Evolutionary conservation across 2,797 vertebrate genomes (phyloP).

Genomic region (Masticophis lateralis): DNA sequence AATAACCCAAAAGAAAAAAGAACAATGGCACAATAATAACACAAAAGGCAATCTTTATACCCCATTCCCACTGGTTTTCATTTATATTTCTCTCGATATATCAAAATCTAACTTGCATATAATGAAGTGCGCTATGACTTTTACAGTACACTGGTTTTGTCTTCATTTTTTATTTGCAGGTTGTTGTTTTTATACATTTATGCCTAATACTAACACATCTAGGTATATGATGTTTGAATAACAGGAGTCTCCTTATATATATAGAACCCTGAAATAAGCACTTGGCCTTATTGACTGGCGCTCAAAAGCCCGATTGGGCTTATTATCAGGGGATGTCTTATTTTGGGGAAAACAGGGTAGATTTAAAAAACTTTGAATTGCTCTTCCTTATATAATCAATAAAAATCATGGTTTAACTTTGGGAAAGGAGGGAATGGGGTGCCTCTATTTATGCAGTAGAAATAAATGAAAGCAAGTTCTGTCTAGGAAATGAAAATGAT

Average conservation of each 20-base stretch:
- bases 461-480: not conserved
- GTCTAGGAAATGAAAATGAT: not conserved
- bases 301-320: too few relatives aligned
- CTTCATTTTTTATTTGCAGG: not conserved
- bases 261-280: too few relatives aligned
- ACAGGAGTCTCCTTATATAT: not conserved
- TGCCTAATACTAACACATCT: not conserved
- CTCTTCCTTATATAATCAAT: not conserved
- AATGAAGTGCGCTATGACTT: not conserved
- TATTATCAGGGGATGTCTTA: too few relatives aligned
- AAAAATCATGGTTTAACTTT: not conserved
- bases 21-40: not conserved
- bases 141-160: not conserved
- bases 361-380: not conserved
- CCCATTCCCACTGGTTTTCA: not conserved
- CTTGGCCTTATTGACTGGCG: too few relatives aligned
- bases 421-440: not conserved
- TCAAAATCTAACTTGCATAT: not conserved
- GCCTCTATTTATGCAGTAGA: not conserved
- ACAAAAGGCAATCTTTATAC: not conserved
- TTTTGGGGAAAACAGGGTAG: too few relatives aligned
- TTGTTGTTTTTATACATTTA: not conserved
- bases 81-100: not conserved
- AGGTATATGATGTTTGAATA: not conserved
- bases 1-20: not conserved